Base-by-base conservation (phyloP, 2,113 vertebrate species). In the Smithornis capensis region DNA sequence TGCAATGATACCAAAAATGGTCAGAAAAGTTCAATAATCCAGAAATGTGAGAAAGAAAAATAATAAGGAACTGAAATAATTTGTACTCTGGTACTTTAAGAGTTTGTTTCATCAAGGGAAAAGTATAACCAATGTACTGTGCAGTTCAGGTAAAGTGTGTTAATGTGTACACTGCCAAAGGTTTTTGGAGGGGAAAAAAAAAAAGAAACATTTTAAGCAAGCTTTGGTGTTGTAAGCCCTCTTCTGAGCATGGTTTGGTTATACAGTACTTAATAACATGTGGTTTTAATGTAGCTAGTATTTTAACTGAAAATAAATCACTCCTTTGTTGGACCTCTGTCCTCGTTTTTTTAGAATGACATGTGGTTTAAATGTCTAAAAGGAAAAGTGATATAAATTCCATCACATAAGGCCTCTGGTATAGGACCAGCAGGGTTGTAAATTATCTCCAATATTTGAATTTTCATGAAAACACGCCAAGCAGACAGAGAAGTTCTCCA, bases 281-380 rank as follows among this genome's bases (percentile, higher is more conserved):
- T 96, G 97, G 95, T 96, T 97, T 98, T 95, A 95, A 90, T 97
- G 95, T 40, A 95, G 92, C 35, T 87, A 96, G 91, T 88, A 87
- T 96, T 97, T 96, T 95, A 93, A 90, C 97, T 76, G 88, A 97
- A 96, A 91, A 96, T 96, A 96, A 97, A 96, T 92, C 95, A 90
- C 62, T 73, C 77, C 83, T 92, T 95, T 90, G 93, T 94, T 93
- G 95, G 94, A 92, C 87, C 77, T 94, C 87, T 87, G 92, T 96
- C 95, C 93, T 93, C 37, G 7, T 88, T 94, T 97, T 94, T 93
- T 79, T 67, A 93, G 83, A 63, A 89, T 57, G 89, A 84, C 95
- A 96, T 96, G 96, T 89, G 96, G 97, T 97, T 97, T 96, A 93
- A 95, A 94, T 89, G 91, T 86, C 95, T 76, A 90, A 96, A 97